Conservation (phyloP, 1,140 invertebrate genomes). For the Amyelois transitella region DNA sequence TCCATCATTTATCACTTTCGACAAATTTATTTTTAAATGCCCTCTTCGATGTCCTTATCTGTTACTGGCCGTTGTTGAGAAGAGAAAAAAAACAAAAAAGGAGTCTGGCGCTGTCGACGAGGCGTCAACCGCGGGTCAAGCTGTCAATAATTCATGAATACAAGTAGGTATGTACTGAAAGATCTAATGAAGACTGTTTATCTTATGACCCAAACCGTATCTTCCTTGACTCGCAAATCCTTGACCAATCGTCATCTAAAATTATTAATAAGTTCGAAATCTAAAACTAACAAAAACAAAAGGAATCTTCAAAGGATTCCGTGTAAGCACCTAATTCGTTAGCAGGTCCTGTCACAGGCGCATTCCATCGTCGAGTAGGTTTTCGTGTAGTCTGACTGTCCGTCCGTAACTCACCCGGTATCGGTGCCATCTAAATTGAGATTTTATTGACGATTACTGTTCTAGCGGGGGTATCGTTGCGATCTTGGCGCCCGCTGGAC, state of each 20-base stretch:
- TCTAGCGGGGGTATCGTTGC: conserved; percentile 68
- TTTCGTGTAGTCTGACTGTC: conserved; percentile 66
- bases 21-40: conserved; percentile 73
- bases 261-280: neutral
- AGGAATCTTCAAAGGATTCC: conserved; percentile 30
- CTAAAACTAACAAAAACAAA: conserved; percentile 10
- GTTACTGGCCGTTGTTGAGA: conserved; percentile 42
- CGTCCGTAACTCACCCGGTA: conserved; percentile 69
- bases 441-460: conserved; percentile 75
- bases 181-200: no score
- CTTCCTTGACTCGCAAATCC: neutral
- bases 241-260: neutral
- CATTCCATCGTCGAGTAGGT: conserved; percentile 69
- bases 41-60: conserved; percentile 55
- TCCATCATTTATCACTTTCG: conserved; percentile 70
- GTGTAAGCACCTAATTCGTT: conserved; percentile 66
- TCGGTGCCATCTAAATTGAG: conserved; percentile 73
- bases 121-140: conserved; percentile 45
- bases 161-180: no score
- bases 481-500: conserved; percentile 65
- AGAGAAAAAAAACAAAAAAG: conserved; percentile 44
- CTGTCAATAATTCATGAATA: conserved; percentile 37
- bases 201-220: no score
- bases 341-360: conserved; percentile 59
- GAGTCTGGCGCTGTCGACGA: conserved; percentile 43